Evolutionary conservation across 2,888 invertebrate species (phyloP).

Genomic region (Polietes domitor): DNA sequence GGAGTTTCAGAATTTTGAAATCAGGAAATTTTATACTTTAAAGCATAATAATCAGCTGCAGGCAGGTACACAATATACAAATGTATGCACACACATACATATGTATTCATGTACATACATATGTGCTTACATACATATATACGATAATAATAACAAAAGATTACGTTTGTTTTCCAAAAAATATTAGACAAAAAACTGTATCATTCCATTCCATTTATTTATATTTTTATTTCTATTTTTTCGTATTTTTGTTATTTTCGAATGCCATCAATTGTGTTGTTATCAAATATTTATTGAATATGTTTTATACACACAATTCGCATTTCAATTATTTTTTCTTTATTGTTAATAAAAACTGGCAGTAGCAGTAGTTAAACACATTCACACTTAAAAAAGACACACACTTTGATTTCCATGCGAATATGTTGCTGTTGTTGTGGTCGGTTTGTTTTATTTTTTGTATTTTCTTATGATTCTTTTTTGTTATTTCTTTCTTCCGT

Average conservation of each 20-base stretch:
- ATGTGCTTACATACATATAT: not conserved
- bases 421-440: not conserved
- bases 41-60: constrained; percentile 44
- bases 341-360: constrained; percentile 13
- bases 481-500: constrained; percentile 51
- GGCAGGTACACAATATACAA: not conserved
- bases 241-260: not conserved
- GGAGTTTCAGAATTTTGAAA: constrained; percentile 62
- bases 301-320: constrained; percentile 16
- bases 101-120: not conserved
- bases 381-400: not conserved
- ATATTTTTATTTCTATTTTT: constrained; percentile 4
- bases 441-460: constrained; percentile 11
- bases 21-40: constrained; percentile 65
- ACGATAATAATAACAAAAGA: not conserved
- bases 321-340: constrained; percentile 18
- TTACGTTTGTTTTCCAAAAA: not conserved
- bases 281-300: constrained; percentile 34
- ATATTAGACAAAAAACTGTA: not conserved
- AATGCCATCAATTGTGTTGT: constrained; percentile 27
- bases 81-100: not conserved
- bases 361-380: constrained; percentile 3
- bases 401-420: constrained; percentile 32
- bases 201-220: not conserved
- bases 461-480: constrained; percentile 37